Base-by-base conservation (phyloP, 1,140 invertebrate genomes). In the Caenorhabditis latens region DNA sequence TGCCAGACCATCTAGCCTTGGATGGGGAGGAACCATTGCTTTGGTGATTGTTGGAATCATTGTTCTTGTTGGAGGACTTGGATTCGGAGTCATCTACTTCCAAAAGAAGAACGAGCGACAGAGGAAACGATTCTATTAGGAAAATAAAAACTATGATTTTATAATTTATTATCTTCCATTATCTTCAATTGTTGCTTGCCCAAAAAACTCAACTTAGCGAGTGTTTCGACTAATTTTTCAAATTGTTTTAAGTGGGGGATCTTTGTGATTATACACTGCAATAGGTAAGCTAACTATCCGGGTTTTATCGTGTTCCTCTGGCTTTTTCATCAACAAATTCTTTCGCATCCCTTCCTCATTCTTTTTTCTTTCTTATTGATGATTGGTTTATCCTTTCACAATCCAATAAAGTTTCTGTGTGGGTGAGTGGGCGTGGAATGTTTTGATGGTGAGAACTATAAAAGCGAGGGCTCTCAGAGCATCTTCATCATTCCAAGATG, bases 111-210 rank as follows among this genome's bases (percentile, higher is more conserved):
- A 91, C 40, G 87, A 90, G 46, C 79, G 91, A 48, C 83, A 88
- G 42, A 67, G 91, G 65, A 91, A 91, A 83, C 89, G 91, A 79
- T 91, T 91, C 87, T 91, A 91, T 84, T 91, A 32, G 32, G 32
- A 2, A 32, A 32, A 32, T n/a, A 32, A 84, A 32, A 16, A 90
- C 40, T 75, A 19, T 19, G 13, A 43, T n/a, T n/a, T 42, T 61
- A 50, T 85, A 65, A 48, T 32, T 85, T 67, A 21, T 46, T 42
- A 19, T n/a, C 3, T 19, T 84, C 14, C 53, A 21, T 46, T 42
- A 19, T n/a, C 3, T 19, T 84, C 14, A 16, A 42, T 67, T 71
- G 50, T 67, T 85, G 65, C 65, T 71, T 71, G 65, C 65, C 65
- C 9, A 8, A 53, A 9, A 75, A 50, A 50, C 46, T n/a, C 24